phyloP scores from a whole-genome alignment of 2,113 vertebrate species.

The Pungitius pungitius region DNA sequence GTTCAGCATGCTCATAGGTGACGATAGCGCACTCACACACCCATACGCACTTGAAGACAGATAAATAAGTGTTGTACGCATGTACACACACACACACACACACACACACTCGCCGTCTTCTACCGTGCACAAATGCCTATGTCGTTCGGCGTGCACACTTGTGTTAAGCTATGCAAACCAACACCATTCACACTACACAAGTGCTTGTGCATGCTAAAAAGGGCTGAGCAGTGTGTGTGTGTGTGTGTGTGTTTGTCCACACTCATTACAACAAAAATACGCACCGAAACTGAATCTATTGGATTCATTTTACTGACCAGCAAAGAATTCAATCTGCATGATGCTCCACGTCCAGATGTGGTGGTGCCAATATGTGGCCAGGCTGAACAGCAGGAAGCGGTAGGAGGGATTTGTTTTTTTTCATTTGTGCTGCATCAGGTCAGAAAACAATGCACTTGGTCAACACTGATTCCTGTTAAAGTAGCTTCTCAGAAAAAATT shows the following conservation, averaged over 20 bases:
- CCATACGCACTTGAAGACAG: constrained; percentile 38
- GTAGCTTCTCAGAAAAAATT: constrained; percentile 69
- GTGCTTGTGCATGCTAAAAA: constrained; percentile 63
- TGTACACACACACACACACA: constrained; percentile 13
- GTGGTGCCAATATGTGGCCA: constrained; percentile 29
- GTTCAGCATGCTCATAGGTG: constrained; percentile 58
- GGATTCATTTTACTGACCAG: constrained; percentile 43
- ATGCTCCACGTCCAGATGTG: constrained; percentile 27
- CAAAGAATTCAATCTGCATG: constrained; percentile 40
- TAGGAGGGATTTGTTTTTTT: constrained; percentile 60
- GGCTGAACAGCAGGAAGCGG: constrained; percentile 37
- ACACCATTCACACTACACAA: constrained; percentile 47
- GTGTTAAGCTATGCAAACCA: constrained; percentile 68
- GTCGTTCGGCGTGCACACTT: constrained; percentile 39
- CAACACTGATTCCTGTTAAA: constrained; percentile 60
- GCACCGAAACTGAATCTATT: constrained; percentile 21
- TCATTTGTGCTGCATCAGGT: constrained; percentile 63
- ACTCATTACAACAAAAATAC: constrained; percentile 27
- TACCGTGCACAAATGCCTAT: constrained; percentile 36
- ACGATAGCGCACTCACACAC: constrained; percentile 47
- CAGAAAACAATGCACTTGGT: constrained; percentile 67
- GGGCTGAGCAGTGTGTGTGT: constrained; percentile 29
- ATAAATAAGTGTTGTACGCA: constrained; percentile 26
- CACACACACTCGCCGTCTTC: constrained; percentile 18
- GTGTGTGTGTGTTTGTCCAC: constrained; percentile 28